These are phyloP conservation scores for Eremobia ochroleuca DNA, from an alignment of 2,888 invertebrate species.

Conservation along the genomic window DNA sequence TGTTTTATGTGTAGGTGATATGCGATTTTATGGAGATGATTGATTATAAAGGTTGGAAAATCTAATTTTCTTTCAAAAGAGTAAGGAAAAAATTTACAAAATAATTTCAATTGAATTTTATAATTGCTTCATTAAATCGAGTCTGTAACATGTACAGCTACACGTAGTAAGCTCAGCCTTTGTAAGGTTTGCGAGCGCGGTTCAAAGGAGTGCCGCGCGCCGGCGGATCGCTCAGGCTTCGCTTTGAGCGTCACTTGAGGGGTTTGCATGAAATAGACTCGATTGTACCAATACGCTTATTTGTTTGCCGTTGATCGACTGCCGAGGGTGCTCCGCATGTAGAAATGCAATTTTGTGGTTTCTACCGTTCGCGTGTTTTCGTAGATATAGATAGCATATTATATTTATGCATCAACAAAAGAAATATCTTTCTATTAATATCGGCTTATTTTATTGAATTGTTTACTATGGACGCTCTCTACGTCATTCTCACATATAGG, in stretches of 20 bases:
- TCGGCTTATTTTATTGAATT: background rate
- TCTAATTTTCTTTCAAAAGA: background rate
- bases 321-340: constrained; percentile 62
- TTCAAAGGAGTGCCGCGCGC: constrained; percentile 76
- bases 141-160: constrained; percentile 60
- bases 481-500: background rate
- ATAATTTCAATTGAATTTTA: constrained; percentile 37
- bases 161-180: constrained; percentile 74
- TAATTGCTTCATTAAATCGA: constrained; percentile 70
- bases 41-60: background rate
- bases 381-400: constrained; percentile 27
- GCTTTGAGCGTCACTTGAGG: constrained; percentile 85
- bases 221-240: constrained; percentile 77
- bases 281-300: constrained; percentile 86
- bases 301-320: constrained; percentile 87
- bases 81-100: background rate
- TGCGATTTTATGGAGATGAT: background rate
- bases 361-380: constrained; percentile 52
- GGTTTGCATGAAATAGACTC: constrained; percentile 83
- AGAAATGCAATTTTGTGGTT: constrained; percentile 72
- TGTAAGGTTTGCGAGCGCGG: constrained; percentile 77
- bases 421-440: background rate
- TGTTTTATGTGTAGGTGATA: background rate
- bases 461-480: background rate
- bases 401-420: constrained; percentile 5